phyloP scores from a whole-genome alignment of 92 coral and sea anemone genomes.

The Hydrozoanthus gracilis region DNA sequence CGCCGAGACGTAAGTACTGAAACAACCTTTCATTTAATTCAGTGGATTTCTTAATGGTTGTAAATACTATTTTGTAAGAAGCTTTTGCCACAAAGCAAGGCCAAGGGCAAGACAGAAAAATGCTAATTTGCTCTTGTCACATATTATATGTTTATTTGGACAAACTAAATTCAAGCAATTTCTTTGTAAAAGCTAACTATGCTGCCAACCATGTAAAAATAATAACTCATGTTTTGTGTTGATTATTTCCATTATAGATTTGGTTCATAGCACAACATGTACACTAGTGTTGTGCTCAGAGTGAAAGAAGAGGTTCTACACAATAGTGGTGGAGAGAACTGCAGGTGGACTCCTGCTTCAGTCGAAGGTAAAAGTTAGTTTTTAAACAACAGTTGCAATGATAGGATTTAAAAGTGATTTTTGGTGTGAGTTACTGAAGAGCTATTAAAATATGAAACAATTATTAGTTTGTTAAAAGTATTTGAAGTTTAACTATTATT shows the following conservation, averaged over 20 bases:
- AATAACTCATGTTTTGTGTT: background rate
- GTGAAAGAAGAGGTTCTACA: conserved; percentile 15
- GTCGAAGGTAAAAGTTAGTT: conserved; percentile 32
- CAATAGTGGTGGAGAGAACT: conserved; percentile 22
- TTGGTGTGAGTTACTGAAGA: background rate
- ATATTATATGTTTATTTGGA: background rate
- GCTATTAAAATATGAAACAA: no score
- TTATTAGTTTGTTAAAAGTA: no score
- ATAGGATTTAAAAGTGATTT: background rate
- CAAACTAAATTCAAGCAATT: background rate
- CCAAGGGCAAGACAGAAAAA: no score
- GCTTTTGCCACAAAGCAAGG: background rate
- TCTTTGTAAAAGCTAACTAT: background rate
- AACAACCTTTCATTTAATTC: background rate
- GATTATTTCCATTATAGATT: conserved; percentile 15
- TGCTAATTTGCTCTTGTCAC: no score
- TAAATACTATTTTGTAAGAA: no score
- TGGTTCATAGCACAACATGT: conserved; percentile 31
- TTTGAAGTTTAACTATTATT: no score
- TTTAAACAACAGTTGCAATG: background rate
- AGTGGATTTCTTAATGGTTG: background rate
- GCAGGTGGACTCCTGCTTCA: conserved; percentile 25
- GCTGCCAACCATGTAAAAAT: background rate
- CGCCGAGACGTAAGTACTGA: conserved; percentile 13
- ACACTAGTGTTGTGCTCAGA: background rate